These are phyloP conservation scores for Caenorhabditis sulstoni DNA, from an alignment of 2,888 invertebrate species.

Conservation along the genomic window DNA sequence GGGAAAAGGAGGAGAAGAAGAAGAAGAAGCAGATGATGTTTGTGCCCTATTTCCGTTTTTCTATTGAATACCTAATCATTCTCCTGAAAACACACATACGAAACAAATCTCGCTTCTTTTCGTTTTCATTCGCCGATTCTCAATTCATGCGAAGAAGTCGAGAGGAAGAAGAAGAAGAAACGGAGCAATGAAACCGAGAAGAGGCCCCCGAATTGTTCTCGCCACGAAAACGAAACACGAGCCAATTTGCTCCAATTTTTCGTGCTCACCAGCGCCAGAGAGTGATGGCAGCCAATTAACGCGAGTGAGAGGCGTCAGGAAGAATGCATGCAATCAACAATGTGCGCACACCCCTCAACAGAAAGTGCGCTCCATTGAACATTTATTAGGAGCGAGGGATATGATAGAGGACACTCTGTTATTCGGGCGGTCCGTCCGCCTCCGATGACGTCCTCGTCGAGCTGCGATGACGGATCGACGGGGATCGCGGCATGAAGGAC, in stretches of 20 bases:
- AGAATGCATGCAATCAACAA: neutral
- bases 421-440: constrained; percentile 5
- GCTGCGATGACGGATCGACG: constrained; percentile 53
- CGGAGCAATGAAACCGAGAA: neutral
- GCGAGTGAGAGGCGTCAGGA: neutral
- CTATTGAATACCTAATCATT: constrained; percentile 51
- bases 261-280: neutral
- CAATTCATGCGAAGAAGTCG: neutral
- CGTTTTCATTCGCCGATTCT: constrained; percentile 13
- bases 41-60: constrained; percentile 35
- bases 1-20: constrained; percentile 6
- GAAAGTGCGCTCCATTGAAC: too few species aligned
- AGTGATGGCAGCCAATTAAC: constrained; percentile 34
- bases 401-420: neutral
- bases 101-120: too few species aligned
- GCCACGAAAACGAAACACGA: constrained; percentile 42
- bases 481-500: constrained; percentile 67
- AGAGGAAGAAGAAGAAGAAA: constrained; percentile 1
- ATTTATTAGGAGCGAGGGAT: too few species aligned
- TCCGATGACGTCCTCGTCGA: constrained; percentile 41
- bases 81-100: neutral
- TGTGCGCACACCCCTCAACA: neutral
- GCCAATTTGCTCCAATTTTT: constrained; percentile 46
- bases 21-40: constrained; percentile 35
- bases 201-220: constrained; percentile 16